A percentile compares a stretch with the other conserved stretches of the same genome.
phyloP scores from a whole-genome alignment of 2,888 invertebrate species.

The Drosophila anomalata region DNA sequence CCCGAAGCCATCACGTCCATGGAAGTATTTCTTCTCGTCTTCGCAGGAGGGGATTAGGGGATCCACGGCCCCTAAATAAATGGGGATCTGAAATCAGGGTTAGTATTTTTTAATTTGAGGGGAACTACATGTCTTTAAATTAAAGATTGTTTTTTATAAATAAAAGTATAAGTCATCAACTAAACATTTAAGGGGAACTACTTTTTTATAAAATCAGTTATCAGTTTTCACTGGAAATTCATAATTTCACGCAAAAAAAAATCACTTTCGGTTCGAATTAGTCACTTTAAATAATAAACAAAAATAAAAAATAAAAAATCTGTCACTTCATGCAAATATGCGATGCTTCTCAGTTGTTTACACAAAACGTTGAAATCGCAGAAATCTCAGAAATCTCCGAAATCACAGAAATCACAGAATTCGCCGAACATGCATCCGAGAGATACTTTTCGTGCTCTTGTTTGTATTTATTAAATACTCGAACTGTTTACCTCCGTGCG shows the following conservation, averaged over 20 bases:
- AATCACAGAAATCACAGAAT: neutral
- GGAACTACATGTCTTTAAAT: too few relatives aligned
- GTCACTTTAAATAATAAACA: too few relatives aligned
- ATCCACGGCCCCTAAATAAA: conserved; percentile 87
- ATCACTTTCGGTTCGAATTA: too few relatives aligned
- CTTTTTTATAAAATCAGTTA: too few relatives aligned
- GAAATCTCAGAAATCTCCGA: too few relatives aligned
- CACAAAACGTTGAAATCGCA: neutral
- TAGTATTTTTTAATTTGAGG: too few relatives aligned
- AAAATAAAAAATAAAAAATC: conserved; percentile 4
- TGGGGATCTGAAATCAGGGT: conserved; percentile 86
- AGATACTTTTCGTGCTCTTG: neutral
- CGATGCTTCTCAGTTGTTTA: neutral
- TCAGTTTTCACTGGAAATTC: too few relatives aligned
- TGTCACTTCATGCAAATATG: neutral
- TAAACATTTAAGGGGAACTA: too few relatives aligned
- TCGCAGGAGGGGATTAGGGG: conserved; percentile 82
- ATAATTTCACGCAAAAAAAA: too few relatives aligned
- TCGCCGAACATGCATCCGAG: neutral
- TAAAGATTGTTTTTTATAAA: too few relatives aligned
- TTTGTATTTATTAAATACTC: neutral
- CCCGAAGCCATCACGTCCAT: conserved; percentile 90
- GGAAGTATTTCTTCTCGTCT: conserved; percentile 84
- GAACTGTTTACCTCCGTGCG: conserved; percentile 86
- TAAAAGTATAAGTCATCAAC: too few relatives aligned